phyloP scores from a whole-genome alignment of 2,888 invertebrate species.

The Sialis lutaria region DNA sequence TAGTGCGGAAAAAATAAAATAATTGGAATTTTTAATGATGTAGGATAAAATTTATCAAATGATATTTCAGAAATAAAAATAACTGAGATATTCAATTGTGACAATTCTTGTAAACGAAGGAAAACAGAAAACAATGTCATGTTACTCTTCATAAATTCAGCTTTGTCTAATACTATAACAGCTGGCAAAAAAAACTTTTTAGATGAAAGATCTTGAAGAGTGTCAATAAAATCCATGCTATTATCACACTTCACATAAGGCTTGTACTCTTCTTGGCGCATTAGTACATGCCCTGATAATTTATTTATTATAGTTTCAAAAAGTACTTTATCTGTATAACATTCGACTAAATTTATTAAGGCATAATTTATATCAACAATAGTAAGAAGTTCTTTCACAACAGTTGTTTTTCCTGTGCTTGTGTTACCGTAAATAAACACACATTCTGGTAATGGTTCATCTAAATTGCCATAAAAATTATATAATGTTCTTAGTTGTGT shows the following conservation, averaged over 20 bases:
- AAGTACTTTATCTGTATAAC: constrained; percentile 56
- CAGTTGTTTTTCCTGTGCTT: constrained; percentile 66
- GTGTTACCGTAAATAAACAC: constrained; percentile 70
- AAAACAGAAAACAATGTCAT: constrained; percentile 54
- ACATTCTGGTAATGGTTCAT: constrained; percentile 46
- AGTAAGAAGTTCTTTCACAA: constrained; percentile 41
- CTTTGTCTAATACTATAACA: constrained; percentile 61
- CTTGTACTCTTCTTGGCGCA: constrained; percentile 21
- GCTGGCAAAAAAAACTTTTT: constrained; percentile 31
- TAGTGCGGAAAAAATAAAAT: constrained; percentile 68
- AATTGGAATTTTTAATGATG: constrained; percentile 52
- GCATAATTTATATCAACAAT: constrained; percentile 39
- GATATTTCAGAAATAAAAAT: constrained; percentile 61
- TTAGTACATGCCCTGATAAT: constrained; percentile 27
- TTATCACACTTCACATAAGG: constrained; percentile 43
- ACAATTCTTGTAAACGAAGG: constrained; percentile 55
- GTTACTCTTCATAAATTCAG: constrained; percentile 58
- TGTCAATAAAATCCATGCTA: constrained; percentile 42
- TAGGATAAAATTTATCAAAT: constrained; percentile 63
- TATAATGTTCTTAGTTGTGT: constrained; percentile 21
- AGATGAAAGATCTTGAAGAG: constrained; percentile 16
- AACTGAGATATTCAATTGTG: constrained; percentile 50
- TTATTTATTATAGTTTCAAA: constrained; percentile 56
- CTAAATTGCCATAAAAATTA: constrained; percentile 27
- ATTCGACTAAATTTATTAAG: constrained; percentile 65